Base-by-base conservation (phyloP, 2,888 invertebrate genomes). In the Heliconius sara region DNA sequence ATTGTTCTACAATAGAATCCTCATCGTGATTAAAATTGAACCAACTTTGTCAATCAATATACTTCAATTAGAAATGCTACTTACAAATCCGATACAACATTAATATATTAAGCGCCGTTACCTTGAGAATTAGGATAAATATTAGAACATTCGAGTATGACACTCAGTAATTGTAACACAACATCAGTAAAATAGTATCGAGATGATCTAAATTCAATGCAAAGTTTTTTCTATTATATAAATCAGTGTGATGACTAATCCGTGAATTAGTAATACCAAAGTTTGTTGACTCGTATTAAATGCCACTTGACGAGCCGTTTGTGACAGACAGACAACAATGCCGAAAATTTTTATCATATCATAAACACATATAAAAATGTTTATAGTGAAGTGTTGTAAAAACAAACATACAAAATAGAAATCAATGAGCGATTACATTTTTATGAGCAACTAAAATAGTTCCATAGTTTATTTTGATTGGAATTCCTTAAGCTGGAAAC, bases 361-460 rank as follows among this genome's bases (percentile, higher is more conserved):
- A 74, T 83, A 83, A 84, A 84, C 81, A 84, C 43, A 76, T 78
- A 75, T 79, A 81, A 78, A 78, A 81, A 79, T 81, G 78, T 83
- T 84, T 83, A 80, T 81, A 79, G 71, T 68, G 19, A 13, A 43
- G 39, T 34, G 47, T 76, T 34, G 72, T 57, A 65, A 79, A 76
- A 71, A 81, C 75, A 80, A 79, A 82, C 81, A 73, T 7, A n/a
- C 70, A 76, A 78, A 78, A 76, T 70, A 34, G 80, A 80, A 81
- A 80, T 78, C 72, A 78, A 79, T 78, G 13, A 72, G 77, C 43
- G 16, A 75, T 75, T 43, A 75, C 63, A 65, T 39, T 65, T 75
- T 43, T 65, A 75, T 75, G 39, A 27, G 19, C 25, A 65, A 65
- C 63, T 73, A 60, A 73, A 73, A 73, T 73, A 60, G 39, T 73